Evolutionary conservation across 2,888 invertebrate genomes (phyloP).

Genomic region (Mesorhabditis belari): DNA sequence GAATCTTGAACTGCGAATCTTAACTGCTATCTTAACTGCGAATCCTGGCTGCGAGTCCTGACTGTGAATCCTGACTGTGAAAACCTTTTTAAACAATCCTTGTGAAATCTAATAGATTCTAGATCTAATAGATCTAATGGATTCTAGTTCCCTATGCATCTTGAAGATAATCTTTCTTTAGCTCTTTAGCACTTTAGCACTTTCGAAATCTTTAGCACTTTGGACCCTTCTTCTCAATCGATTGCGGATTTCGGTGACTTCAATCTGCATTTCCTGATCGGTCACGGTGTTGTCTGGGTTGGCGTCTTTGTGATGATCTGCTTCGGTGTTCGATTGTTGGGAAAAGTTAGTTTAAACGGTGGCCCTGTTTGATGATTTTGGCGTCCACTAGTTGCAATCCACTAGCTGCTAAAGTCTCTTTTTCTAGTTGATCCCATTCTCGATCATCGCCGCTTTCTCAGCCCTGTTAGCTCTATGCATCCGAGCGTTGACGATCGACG

Average conservation of each 20-base stretch:
- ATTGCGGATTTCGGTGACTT: constrained; percentile 45
- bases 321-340: constrained; percentile 52
- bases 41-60: too few relatives aligned
- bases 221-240: constrained; percentile 39
- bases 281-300: constrained; percentile 46
- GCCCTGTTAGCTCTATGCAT: constrained; percentile 24
- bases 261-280: constrained; percentile 37
- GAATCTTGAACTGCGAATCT: too few relatives aligned
- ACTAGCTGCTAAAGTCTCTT: neutral
- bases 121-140: too few relatives aligned
- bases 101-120: too few relatives aligned
- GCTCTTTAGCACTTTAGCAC: too few relatives aligned
- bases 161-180: too few relatives aligned
- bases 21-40: too few relatives aligned
- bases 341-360: too few relatives aligned
- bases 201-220: constrained; percentile 39
- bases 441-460: constrained; percentile 16
- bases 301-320: constrained; percentile 47
- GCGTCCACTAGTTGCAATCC: too few relatives aligned
- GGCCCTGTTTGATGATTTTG: neutral
- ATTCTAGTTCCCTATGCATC: too few relatives aligned
- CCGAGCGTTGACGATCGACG: constrained; percentile 30
- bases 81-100: too few relatives aligned
- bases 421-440: constrained; percentile 14
- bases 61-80: too few relatives aligned